Percentiles rank a stretch among this genome's conserved stretches.
Conservation (phyloP, 2,113 vertebrate genomes). For the Chlorocebus sabaeus region DNA sequence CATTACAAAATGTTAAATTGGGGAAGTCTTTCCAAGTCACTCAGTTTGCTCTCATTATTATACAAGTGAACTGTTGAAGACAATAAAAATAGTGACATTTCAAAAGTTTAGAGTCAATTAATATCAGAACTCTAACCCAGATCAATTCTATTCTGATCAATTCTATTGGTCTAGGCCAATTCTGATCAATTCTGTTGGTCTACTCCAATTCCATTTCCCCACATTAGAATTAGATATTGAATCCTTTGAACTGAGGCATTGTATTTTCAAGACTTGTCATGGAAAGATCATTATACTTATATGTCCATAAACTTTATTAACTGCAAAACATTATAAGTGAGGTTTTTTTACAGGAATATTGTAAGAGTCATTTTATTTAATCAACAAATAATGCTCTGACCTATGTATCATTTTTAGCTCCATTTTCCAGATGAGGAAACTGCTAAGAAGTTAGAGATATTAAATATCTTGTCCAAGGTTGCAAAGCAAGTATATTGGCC, state of each 20-base stretch:
- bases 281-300: neutral
- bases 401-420: neutral
- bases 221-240: neutral
- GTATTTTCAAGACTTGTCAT: neutral
- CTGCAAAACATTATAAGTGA: neutral
- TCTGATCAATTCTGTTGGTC: neutral
- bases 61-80: neutral
- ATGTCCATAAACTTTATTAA: neutral
- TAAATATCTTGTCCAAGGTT: neutral
- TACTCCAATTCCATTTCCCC: neutral
- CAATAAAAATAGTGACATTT: neutral
- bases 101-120: neutral
- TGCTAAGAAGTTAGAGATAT: neutral
- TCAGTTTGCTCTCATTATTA: neutral
- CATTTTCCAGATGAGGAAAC: neutral
- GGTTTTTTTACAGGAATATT: neutral
- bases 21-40: neutral
- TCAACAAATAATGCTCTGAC: neutral
- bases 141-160: neutral
- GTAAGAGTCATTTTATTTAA: neutral
- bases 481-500: neutral
- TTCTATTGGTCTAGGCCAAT: neutral
- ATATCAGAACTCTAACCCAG: neutral
- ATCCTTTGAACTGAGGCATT: neutral
- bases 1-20: neutral